phyloP scores from a whole-genome alignment of 2,888 invertebrate genomes.

The Mesochorus sp. region DNA sequence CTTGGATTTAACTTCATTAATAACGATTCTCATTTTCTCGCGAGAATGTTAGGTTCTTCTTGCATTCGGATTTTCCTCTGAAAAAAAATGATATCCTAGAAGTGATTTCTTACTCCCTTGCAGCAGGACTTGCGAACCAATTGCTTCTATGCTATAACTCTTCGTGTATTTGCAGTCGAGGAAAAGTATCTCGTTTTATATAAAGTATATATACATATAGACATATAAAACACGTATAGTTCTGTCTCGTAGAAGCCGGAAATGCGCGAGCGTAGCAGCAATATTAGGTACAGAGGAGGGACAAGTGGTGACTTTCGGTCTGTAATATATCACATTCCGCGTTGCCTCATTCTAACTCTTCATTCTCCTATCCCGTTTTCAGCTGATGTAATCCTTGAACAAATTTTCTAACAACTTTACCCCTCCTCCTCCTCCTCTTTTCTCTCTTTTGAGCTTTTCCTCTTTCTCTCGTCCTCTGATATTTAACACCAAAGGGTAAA shows the following conservation, averaged over 20 bases:
- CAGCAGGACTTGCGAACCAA: constrained; percentile 16
- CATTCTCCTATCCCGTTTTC: not conserved
- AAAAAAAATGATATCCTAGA: not conserved
- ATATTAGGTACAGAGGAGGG: constrained; percentile 22
- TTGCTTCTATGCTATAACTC: constrained; percentile 24
- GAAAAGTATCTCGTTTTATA: constrained; percentile 6
- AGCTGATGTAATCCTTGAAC: not conserved
- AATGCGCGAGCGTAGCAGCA: constrained; percentile 3
- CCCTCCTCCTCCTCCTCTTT: no score
- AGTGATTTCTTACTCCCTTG: constrained; percentile 25
- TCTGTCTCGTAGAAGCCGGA: not conserved
- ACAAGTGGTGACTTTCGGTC: constrained; percentile 33
- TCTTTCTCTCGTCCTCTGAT: not conserved
- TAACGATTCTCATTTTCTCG: not conserved
- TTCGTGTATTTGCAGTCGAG: not conserved
- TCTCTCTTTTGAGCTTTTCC: not conserved
- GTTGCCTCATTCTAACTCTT: not conserved
- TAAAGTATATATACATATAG: not conserved
- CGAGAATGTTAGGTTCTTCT: no score
- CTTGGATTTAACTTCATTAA: no score
- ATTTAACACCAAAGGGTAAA: not conserved
- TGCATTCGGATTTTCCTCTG: no score
- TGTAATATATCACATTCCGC: not conserved
- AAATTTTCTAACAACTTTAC: constrained; percentile 34
- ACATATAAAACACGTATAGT: not conserved